Base-by-base conservation (phyloP, 37 sponge, comb jelly and placozoan species). In the Halisarca cf. caerulea region DNA sequence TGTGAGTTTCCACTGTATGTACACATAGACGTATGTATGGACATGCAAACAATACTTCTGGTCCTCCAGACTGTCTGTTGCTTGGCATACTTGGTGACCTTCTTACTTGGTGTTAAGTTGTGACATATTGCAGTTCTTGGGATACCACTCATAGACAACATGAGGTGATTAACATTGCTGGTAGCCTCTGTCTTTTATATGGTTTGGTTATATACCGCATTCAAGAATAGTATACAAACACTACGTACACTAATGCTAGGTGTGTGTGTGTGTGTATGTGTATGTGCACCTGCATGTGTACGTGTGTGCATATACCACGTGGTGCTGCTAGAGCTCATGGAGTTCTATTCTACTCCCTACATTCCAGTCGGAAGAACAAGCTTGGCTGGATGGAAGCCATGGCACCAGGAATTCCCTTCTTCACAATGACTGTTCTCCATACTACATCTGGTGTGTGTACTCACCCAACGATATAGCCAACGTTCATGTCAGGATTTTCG, bases 81-180 rank as follows among this genome's bases (percentile, higher is more conserved):
- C 9, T 44, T 66, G 8, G 89, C 55, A 15, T 94, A 94, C 62
- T 14, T 94, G n/a, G 62, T 86, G 15, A 94, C 94, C 14, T 81
- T 33, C 38, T 3, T 83, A 0, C 83, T 59, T 79, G 94, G 94
- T 23, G 84, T 86, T 23, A 75, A 81, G n/a, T 0, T 90, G 11
- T 94, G 94, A 91, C 81, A 83, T 20, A 88, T 92, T 66, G 68
- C 36, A 40, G 24, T 85, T 30, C 20, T 85, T 47, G 70, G 69
- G 0, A n/a, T 62, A 37, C 69, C 89, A 0, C 11, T 47, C 11
- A 11, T 47, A 11, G 34, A 43, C 7, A 42, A 58, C 24, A 2
- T 92, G 73, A 88, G 68, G 69, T 88, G 83, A 82, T 3, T n/a
- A n/a, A n/a, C n/a, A n/a, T n/a, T 88, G 21, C 38, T 90, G 27